Conservation (phyloP, 1,140 invertebrate species). For the Caligus rogercresseyi region DNA sequence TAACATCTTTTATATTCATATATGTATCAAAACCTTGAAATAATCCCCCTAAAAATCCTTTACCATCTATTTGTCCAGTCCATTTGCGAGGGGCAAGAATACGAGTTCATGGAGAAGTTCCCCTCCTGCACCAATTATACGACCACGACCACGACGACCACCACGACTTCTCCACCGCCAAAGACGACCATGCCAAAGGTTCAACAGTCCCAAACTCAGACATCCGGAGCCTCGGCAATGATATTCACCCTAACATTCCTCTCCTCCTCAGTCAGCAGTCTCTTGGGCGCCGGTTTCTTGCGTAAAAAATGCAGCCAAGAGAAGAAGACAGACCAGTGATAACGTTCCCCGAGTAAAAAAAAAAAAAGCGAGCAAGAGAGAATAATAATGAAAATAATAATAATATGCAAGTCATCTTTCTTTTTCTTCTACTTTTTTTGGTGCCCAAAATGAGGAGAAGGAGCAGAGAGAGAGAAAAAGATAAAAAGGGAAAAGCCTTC, state of each 20-base stretch:
- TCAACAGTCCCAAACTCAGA: neutral
- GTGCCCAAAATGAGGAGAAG: neutral
- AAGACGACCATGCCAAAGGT: neutral
- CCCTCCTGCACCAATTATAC: neutral
- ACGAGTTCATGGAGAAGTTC: neutral
- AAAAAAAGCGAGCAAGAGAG: too few species aligned
- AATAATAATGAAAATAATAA: too few species aligned
- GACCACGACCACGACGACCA: neutral
- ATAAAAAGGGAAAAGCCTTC: neutral
- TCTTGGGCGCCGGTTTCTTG: neutral
- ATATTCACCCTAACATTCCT: neutral
- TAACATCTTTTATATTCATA: too few species aligned
- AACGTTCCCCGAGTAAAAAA: too few species aligned
- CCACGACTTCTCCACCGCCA: neutral
- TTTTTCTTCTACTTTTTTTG: too few species aligned
- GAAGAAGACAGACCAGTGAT: too few species aligned
- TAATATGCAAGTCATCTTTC: too few species aligned
- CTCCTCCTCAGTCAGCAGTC: neutral
- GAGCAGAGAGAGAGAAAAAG: neutral
- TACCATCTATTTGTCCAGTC: neutral
- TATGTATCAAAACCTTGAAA: too few species aligned
- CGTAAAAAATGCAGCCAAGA: neutral
- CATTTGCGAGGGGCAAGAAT: neutral
- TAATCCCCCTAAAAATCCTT: too few species aligned
- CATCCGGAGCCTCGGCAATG: neutral